Evolutionary conservation across 2,797 vertebrate genomes (phyloP).

Genomic region (Erethizon dorsatum): DNA sequence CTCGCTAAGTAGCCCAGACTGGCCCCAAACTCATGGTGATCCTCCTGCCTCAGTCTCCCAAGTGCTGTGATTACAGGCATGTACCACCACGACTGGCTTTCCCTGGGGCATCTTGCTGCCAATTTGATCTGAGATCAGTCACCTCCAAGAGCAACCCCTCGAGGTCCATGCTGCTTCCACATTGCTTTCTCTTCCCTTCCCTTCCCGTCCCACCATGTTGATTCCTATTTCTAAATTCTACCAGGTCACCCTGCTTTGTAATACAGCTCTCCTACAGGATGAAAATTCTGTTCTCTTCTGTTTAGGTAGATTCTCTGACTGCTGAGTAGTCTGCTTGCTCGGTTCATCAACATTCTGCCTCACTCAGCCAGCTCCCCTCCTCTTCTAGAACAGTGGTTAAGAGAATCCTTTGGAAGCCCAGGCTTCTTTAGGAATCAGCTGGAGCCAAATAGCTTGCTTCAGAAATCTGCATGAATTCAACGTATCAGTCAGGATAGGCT

Average conservation of each 20-base stretch:
- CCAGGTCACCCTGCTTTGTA: not conserved
- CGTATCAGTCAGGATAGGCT: constrained; percentile 40
- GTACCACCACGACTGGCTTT: not conserved
- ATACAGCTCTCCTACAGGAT: not conserved
- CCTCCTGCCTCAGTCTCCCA: not conserved
- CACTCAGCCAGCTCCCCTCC: constrained; percentile 12
- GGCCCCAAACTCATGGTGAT: not conserved
- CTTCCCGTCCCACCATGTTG: constrained; percentile 1
- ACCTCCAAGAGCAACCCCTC: not conserved
- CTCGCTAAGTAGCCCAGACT: not conserved
- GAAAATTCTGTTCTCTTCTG: constrained; percentile 22
- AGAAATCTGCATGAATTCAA: constrained; percentile 7
- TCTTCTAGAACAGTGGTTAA: constrained; percentile 37
- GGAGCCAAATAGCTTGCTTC: not conserved
- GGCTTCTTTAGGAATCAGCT: constrained; percentile 25
- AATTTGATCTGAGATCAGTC: constrained; percentile 2
- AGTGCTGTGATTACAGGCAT: not conserved
- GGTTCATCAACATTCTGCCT: not conserved
- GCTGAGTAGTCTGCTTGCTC: not conserved
- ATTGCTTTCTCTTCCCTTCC: constrained; percentile 39
- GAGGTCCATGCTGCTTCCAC: not conserved
- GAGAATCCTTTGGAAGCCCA: constrained; percentile 10
- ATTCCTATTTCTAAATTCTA: constrained; percentile 57
- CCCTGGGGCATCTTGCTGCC: not conserved
- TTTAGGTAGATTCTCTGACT: constrained; percentile 30